phyloP scores from a whole-genome alignment of 2,113 vertebrate genomes.

The Poeciliopsis retropinna region DNA sequence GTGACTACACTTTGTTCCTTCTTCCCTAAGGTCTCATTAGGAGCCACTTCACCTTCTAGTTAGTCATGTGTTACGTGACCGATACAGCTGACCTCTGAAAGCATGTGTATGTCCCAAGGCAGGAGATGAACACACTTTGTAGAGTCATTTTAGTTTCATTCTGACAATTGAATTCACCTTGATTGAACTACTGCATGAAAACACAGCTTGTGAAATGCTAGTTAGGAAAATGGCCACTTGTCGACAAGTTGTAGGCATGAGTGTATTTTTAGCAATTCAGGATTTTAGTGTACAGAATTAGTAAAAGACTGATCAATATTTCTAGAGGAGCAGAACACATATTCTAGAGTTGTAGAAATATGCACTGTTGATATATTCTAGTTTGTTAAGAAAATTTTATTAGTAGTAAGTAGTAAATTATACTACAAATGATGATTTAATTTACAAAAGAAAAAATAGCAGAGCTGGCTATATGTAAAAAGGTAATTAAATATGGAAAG shows the following conservation, averaged over 20 bases:
- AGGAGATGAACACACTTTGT: not conserved
- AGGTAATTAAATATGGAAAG: no score
- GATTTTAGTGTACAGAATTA: not conserved
- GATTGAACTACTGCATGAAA: not conserved
- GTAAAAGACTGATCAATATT: not conserved
- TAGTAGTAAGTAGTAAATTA: not conserved
- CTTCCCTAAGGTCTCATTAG: slow-evolving; percentile 5
- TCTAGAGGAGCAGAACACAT: no score
- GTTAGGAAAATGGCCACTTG: not conserved
- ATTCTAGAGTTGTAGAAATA: no score
- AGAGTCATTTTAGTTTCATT: not conserved
- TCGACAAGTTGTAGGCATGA: not conserved
- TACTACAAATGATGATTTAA: not conserved
- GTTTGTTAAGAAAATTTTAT: not conserved
- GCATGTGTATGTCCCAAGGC: not conserved
- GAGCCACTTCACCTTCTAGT: not conserved
- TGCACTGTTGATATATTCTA: not conserved
- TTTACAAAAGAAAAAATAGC: not conserved
- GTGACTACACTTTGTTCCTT: not conserved
- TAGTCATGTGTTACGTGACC: not conserved
- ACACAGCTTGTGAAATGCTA: not conserved
- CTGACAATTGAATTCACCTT: not conserved
- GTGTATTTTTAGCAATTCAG: not conserved
- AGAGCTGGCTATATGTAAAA: no score
- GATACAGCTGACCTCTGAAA: not conserved